These are phyloP conservation scores for Meloidogyne chitwoodi DNA, from an alignment of 1,140 invertebrate genomes.

Conservation along the genomic window DNA sequence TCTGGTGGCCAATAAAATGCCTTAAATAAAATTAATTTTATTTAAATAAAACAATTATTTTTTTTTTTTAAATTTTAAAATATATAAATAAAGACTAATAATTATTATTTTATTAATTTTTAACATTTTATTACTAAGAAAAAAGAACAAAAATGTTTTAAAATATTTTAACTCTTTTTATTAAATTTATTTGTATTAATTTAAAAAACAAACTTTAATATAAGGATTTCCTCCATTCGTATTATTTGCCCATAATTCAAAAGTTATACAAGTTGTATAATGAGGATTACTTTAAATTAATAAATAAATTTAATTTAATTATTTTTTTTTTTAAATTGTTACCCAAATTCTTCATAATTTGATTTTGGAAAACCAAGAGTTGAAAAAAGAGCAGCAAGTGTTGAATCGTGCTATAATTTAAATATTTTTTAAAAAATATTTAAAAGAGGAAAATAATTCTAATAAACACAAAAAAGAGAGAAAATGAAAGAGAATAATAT, in stretches of 20 bases:
- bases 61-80: no score
- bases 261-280: constrained; percentile 30
- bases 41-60: no score
- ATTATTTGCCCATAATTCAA: constrained; percentile 34
- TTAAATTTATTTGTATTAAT: not conserved
- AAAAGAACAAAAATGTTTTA: no score
- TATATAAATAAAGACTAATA: no score
- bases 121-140: no score
- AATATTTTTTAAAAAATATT: no score
- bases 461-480: no score
- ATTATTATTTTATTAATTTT: no score
- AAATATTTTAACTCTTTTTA: not conserved
- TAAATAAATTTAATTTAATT: not conserved
- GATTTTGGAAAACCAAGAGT: constrained; percentile 36
- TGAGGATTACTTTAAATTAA: constrained; percentile 27
- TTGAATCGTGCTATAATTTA: constrained; percentile 33
- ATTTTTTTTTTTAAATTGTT: not conserved
- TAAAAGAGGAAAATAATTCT: no score
- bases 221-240: constrained; percentile 5
- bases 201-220: constrained; percentile 24
- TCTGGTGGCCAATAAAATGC: constrained; percentile 23
- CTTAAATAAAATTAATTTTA: constrained; percentile 15
- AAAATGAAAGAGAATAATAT: no score
- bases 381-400: constrained; percentile 32
- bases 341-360: constrained; percentile 24